Evolutionary conservation across 2,797 vertebrate genomes (phyloP), one percentile per base, ranked within the genome.

Genomic region (Channallabes apus): DNA sequence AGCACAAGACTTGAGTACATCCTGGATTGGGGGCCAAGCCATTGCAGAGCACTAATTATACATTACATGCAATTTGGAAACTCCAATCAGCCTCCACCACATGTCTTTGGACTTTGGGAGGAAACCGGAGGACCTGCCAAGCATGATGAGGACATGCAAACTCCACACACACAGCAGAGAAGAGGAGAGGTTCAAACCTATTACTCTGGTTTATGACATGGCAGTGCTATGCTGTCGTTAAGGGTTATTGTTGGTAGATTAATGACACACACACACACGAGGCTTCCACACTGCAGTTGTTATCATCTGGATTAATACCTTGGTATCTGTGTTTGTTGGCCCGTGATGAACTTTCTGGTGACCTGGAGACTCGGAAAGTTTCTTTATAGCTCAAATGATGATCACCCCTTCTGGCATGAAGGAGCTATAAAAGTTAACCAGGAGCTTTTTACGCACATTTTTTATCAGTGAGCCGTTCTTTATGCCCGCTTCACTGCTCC

Each of bases 351-450:
- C 82, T 73, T 73, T 72, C 68, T n/a, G n/a, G 35, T 72, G 81
- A 82, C 81, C 68, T 32, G 17, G 65, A 71, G 82, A 59, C 68
- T 82, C 68, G 24, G 24, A 82, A 83, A 83, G 78, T 72, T 83
- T 73, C 68, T 83, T 83, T 72, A 73, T 61, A 62, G 68, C 82
- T 83, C 32, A 61, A 71, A 38, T 29, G 68, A 83, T 61, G 54
- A 46, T 72, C 82, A 83, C 24, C 41, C 56, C 68, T 58, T n/a
- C 35, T 6, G 24, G 24, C 24, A 0, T 46, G 69, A 62, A 62
- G 56, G 24, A 72, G 69, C 82, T 61, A 83, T 83, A 83, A 83
- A 83, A 56, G 68, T 83, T 83, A 83, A 83, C 68, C 82, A 83
- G 82, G 81, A 72, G 68, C 81, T 61, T 82, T 82, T 82, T 82